Conservation (phyloP, 2,888 invertebrate genomes). For the Polymixis flavicincta region DNA sequence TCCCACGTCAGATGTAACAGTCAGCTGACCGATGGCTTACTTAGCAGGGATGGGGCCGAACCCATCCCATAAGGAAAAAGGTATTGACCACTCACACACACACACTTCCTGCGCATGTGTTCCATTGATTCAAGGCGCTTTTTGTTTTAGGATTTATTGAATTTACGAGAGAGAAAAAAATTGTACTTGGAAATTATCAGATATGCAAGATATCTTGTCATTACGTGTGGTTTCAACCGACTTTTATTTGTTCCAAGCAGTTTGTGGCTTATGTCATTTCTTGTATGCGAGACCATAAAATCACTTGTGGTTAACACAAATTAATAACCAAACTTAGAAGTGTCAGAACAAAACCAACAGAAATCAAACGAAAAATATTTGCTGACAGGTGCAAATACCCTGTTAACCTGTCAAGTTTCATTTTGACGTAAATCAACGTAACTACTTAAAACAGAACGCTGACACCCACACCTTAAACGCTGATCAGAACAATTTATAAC, state of each 20-base stretch:
- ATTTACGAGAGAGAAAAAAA: not conserved
- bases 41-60: conserved; percentile 42
- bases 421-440: not conserved
- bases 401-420: conserved; percentile 12
- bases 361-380: conserved; percentile 2
- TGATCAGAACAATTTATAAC: conserved; percentile 52
- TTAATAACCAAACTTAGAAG: not conserved
- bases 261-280: not conserved
- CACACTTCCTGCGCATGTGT: not conserved
- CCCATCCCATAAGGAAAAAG: conserved; percentile 52
- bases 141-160: not conserved
- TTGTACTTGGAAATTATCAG: not conserved
- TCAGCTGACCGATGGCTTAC: conserved; percentile 61
- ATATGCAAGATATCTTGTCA: too few relatives aligned
- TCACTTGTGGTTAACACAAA: not conserved
- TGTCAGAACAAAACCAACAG: not conserved
- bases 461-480: conserved; percentile 16
- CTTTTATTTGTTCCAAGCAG: not conserved
- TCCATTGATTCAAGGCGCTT: not conserved
- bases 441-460: conserved; percentile 20
- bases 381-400: not conserved
- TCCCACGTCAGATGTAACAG: conserved; percentile 56
- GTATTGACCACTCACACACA: conserved; percentile 20
- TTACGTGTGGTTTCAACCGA: not conserved
- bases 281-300: not conserved